Evolutionary conservation across 2,113 vertebrate genomes (phyloP).

Genomic region (Gymnorhina tibicen): DNA sequence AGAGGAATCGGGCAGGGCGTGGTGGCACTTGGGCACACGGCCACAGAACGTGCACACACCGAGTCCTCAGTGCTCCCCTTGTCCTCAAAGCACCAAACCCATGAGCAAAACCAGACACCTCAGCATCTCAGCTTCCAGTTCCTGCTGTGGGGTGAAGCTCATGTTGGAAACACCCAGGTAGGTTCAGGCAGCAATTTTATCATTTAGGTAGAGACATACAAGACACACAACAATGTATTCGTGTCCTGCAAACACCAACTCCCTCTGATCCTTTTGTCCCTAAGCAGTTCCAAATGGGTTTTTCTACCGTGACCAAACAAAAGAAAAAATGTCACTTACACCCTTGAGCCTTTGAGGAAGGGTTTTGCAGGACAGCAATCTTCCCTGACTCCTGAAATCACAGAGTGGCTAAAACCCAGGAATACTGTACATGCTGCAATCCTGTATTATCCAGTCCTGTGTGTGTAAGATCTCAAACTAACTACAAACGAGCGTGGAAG

Average conservation of each 20-base stretch:
- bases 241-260: background rate
- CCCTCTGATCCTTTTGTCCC: background rate
- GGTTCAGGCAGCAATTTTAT: background rate
- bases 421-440: too few species aligned
- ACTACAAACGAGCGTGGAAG: background rate
- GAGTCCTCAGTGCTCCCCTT: background rate
- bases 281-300: background rate
- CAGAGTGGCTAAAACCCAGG: background rate
- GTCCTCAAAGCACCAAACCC: background rate
- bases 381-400: background rate
- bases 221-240: background rate
- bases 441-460: background rate
- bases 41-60: background rate
- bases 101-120: too few species aligned
- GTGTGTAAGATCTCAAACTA: background rate
- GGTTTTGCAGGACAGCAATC: background rate
- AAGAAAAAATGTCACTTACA: background rate
- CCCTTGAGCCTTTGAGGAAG: background rate
- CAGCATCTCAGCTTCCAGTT: background rate
- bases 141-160: background rate
- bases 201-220: background rate
- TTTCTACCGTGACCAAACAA: too few species aligned
- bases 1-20: fast-evolving
- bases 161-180: background rate
- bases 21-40: background rate